Evolutionary conservation across 2,888 invertebrate genomes (phyloP).

Genomic region (Ichneumon xanthorius): DNA sequence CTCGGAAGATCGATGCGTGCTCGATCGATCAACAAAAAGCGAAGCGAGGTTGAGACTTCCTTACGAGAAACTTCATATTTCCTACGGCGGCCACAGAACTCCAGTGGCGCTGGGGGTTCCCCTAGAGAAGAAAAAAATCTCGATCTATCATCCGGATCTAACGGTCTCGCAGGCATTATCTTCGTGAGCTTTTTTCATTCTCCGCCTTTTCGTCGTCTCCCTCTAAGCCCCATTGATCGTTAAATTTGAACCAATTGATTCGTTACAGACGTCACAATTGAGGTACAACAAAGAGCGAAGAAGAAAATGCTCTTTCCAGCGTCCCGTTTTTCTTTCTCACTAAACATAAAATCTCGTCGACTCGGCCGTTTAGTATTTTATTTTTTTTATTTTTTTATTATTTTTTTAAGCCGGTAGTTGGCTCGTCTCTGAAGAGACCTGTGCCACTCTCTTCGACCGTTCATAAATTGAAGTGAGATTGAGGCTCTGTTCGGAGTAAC

Average conservation of each 20-base stretch:
- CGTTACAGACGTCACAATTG: conserved; percentile 36
- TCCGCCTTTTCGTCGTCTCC: too few species aligned
- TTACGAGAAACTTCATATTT: conserved; percentile 80
- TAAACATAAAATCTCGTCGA: conserved; percentile 10
- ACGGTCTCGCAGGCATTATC: conserved; percentile 77
- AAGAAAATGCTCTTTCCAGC: background rate
- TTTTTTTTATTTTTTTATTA: background rate
- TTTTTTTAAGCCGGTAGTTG: too few species aligned
- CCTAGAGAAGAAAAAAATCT: conserved; percentile 76
- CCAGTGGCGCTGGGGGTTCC: conserved; percentile 76
- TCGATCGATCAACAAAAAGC: conserved; percentile 71
- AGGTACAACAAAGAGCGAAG: background rate
- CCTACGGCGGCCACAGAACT: conserved; percentile 82
- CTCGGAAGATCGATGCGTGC: background rate
- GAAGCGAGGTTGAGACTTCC: conserved; percentile 80
- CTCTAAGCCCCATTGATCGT: background rate
- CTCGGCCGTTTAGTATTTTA: background rate
- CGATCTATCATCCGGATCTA: conserved; percentile 80
- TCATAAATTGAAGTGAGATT: conserved; percentile 75
- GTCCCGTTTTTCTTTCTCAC: background rate
- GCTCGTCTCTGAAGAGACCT: too few species aligned
- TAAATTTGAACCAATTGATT: background rate
- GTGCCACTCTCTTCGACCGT: too few species aligned
- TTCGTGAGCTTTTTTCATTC: conserved; percentile 50
- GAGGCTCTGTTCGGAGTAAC: conserved; percentile 80